Conservation (phyloP, 1,140 invertebrate genomes). For the Littorina saxatilis region DNA sequence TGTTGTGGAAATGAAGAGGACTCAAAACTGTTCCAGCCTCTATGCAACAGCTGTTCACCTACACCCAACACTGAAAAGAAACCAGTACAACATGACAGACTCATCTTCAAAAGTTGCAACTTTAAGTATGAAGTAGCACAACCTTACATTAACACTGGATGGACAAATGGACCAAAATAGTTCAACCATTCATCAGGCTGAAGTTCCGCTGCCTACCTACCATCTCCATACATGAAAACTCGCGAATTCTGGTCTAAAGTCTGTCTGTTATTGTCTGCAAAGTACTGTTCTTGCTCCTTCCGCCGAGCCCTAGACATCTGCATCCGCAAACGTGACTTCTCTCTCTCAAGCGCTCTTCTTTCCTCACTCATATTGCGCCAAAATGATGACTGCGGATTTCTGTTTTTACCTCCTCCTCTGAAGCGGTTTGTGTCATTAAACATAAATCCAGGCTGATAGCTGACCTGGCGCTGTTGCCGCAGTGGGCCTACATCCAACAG, state of each 20-base stretch:
- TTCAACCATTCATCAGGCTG: no score
- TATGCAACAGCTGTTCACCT: not conserved
- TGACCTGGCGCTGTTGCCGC: not conserved
- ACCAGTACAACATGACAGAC: no score
- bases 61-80: constrained; percentile 6
- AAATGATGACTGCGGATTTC: not conserved
- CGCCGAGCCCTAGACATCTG: not conserved
- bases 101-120: no score
- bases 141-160: no score
- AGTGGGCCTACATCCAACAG: not conserved
- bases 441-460: not conserved
- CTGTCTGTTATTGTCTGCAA: not conserved
- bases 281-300: not conserved
- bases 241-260: no score
- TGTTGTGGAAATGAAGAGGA: no score
- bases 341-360: constrained; percentile 11
- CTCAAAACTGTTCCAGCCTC: not conserved
- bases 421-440: not conserved
- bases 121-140: no score
- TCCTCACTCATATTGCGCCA: constrained; percentile 13
- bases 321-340: constrained; percentile 12
- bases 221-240: no score
- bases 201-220: no score
- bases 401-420: not conserved
- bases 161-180: no score